Evolutionary conservation across 2,888 invertebrate genomes (phyloP).

Genomic region (Silvanus unidentatus): DNA sequence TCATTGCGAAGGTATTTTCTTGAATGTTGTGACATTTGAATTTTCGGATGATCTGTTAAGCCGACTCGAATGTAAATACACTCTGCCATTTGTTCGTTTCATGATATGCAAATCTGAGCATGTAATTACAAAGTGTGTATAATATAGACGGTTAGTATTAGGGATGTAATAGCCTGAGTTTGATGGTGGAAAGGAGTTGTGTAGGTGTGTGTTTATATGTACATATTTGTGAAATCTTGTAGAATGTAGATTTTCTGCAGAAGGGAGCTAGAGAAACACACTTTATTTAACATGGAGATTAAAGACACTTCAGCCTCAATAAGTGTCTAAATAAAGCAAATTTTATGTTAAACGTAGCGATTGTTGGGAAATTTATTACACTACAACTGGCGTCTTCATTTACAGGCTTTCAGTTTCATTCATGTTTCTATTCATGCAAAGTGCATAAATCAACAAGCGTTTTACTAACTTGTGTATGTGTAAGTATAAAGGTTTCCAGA

Average conservation of each 20-base stretch:
- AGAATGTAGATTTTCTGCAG: background rate
- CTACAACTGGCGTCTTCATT: no score
- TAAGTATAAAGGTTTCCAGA: no score
- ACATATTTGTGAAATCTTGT: conserved; percentile 3
- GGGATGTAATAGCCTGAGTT: conserved; percentile 17
- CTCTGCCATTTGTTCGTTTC: conserved; percentile 5
- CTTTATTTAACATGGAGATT: conserved; percentile 1
- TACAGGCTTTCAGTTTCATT: no score
- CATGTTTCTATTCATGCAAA: no score
- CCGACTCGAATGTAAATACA: conserved; percentile 1
- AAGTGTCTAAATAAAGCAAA: background rate
- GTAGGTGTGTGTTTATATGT: conserved; percentile 5
- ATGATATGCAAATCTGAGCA: conserved; percentile 24
- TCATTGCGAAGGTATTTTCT: conserved; percentile 16
- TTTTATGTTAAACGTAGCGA: conserved; percentile 1
- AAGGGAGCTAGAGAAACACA: no score
- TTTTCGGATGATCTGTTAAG: conserved; percentile 26
- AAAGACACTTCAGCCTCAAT: no score
- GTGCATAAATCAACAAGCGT: no score
- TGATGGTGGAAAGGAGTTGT: conserved; percentile 10
- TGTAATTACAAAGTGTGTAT: conserved; percentile 23
- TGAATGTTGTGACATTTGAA: conserved; percentile 20
- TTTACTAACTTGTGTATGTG: no score
- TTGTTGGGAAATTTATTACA: no score
- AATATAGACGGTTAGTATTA: conserved; percentile 22